A percentile compares a stretch with the other conserved stretches of the same genome.
phyloP scores from a whole-genome alignment of 2,113 vertebrate species.

The Seriola quinqueradiata region DNA sequence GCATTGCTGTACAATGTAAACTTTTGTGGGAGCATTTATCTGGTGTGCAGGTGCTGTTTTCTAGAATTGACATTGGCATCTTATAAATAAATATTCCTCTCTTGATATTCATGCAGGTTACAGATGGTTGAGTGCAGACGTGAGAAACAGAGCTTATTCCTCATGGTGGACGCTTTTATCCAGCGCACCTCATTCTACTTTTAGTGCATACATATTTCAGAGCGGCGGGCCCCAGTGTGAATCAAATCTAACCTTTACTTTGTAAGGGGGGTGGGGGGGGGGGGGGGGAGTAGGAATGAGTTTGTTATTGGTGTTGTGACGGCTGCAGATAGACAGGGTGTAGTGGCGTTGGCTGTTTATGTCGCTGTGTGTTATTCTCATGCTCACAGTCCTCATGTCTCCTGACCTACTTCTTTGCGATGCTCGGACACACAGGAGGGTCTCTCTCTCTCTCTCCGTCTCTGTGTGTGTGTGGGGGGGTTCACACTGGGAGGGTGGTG shows the following conservation, averaged over 20 bases:
- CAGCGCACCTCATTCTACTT: constrained; percentile 11
- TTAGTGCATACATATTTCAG: constrained; percentile 61
- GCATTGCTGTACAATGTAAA: no score
- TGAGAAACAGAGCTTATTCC: background rate
- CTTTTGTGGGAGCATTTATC: background rate
- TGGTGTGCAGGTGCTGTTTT: background rate
- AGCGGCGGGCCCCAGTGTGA: constrained; percentile 17
- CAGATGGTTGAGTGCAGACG: background rate
- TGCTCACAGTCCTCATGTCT: constrained; percentile 35
- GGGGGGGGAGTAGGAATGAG: background rate
- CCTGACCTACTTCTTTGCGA: constrained; percentile 55
- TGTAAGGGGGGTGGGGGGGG: background rate
- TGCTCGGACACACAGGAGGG: background rate
- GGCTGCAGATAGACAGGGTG: constrained; percentile 44
- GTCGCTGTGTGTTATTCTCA: constrained; percentile 31
- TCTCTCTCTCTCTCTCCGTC: no score
- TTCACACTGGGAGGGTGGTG: background rate
- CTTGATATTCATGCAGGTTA: constrained; percentile 10
- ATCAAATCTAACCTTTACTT: constrained; percentile 41
- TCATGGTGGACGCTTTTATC: constrained; percentile 25
- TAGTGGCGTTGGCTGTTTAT: constrained; percentile 41
- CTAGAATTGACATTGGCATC: background rate
- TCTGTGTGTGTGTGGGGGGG: background rate
- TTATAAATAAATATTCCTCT: background rate
- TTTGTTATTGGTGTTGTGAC: constrained; percentile 7